Evolutionary conservation across 2,113 vertebrate species (phyloP).

Genomic region (Probosciger aterrimus): DNA sequence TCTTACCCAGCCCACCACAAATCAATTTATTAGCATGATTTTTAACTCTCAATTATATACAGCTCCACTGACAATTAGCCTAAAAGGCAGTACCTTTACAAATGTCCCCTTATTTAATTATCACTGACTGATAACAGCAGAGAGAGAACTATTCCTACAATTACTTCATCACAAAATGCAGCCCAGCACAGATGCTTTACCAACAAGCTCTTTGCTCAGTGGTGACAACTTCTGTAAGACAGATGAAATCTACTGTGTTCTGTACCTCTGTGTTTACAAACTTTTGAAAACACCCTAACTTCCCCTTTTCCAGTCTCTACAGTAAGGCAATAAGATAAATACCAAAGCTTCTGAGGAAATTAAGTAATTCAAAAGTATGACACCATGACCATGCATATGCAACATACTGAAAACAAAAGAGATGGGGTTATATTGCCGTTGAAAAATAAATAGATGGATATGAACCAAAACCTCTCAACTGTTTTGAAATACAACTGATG

Average conservation of each 20-base stretch:
- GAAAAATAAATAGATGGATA: background rate
- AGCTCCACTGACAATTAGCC: background rate
- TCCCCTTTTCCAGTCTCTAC: background rate
- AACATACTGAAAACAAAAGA: background rate
- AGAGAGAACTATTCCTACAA: background rate
- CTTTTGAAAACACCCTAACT: background rate
- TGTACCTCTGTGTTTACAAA: background rate
- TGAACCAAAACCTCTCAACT: background rate
- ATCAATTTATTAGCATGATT: background rate
- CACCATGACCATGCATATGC: background rate
- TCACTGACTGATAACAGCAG: background rate
- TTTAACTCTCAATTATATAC: background rate
- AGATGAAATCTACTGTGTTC: background rate
- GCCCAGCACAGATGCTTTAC: background rate
- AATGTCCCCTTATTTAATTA: background rate
- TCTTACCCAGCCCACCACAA: background rate
- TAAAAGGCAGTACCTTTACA: background rate
- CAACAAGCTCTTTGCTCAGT: background rate
- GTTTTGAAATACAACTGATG: background rate
- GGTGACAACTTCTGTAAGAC: background rate
- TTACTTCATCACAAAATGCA: background rate
- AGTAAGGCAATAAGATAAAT: background rate
- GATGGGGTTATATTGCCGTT: fast-evolving
- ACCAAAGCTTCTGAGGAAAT: background rate
- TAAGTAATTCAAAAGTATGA: background rate